phyloP scores from a whole-genome alignment of 2,888 invertebrate genomes.

The Elmis aenea region DNA sequence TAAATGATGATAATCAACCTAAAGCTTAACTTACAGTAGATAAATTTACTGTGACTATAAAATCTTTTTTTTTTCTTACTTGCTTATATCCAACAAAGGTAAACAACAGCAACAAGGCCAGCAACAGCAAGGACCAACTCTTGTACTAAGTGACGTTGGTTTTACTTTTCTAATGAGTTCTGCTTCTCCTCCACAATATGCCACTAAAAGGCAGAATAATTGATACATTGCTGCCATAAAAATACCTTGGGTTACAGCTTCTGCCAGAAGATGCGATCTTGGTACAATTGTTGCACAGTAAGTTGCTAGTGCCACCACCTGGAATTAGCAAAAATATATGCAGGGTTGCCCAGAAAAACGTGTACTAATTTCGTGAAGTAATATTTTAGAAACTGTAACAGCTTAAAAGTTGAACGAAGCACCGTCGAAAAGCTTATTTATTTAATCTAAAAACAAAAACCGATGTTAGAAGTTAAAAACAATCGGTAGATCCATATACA shows the following conservation, averaged over 20 bases:
- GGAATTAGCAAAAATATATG: constrained; percentile 26
- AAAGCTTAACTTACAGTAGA: too few species aligned
- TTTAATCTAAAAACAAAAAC: too few species aligned
- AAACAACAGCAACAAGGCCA: constrained; percentile 63
- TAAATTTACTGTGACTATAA: too few species aligned
- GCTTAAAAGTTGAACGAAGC: too few species aligned
- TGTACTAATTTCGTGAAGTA: neutral
- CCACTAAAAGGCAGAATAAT: constrained; percentile 61
- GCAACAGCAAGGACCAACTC: constrained; percentile 68
- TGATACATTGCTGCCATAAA: constrained; percentile 68
- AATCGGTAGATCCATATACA: constrained; percentile 1
- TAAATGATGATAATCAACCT: too few species aligned
- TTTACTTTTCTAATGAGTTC: constrained; percentile 55
- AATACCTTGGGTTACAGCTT: constrained; percentile 63
- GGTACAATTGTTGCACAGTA: constrained; percentile 58
- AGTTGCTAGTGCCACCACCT: constrained; percentile 57
- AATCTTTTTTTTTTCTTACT: too few species aligned
- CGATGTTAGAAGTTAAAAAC: neutral
- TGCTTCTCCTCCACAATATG: constrained; percentile 59
- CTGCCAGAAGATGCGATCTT: constrained; percentile 60
- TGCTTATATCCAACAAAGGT: constrained; percentile 53
- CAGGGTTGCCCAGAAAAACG: neutral
- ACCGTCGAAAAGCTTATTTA: too few species aligned
- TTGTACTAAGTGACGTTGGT: constrained; percentile 55
- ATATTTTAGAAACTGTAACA: too few species aligned